Base-by-base conservation (phyloP, 2,888 invertebrate species). In the Caenorhabditis sinica region DNA sequence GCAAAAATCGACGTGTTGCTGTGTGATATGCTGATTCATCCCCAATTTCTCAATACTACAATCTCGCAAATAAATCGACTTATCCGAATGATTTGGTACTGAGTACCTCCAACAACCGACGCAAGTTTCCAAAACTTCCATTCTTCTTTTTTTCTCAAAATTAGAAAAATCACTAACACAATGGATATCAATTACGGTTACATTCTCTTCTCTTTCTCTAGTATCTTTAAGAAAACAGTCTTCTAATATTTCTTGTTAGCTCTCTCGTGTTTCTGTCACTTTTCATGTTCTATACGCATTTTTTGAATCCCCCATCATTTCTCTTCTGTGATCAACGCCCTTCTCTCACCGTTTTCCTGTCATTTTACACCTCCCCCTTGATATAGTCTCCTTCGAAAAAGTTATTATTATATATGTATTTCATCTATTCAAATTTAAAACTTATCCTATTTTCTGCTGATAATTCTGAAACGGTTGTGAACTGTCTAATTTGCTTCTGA, bases 1-100 rank as follows among this genome's bases (percentile, higher is more conserved):
- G n/a, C 80, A 87, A 28, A 89, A 89, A 56, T 82, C 86, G 17
- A 85, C 82, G 28, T 89, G 89, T 79, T 89, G 89, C 66, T 89
- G 89, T 81, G 85, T 88, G 53, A 89, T 89, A 36, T 86, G 88
- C 80, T 89, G 79, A 86, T 4, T 15, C 20, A 9, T 56, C 40
- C 61, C 49, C 23, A 61, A 61, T 30, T 40, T 5, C 13, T 40
- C 13, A 40, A 40, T 40, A 5, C 13, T 40, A 13, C 40, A 40
- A 40, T 40, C 40, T 43, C 68, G 30, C 23, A 20, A 49, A 28
- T 66, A 66, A n/a, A 68, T 58, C 53, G 45, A 36, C 45, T 51
- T 45, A 20, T 30, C 61, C 45, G 49, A 61, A 61, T 60, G 15
- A 61, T 43, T 77, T 51, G 69, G 77, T 77, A 71, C 77, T 51